These are phyloP conservation scores for Chironex yamaguchii DNA, from an alignment of 30 jellyfish, hydroid and myxozoan genomes.

Conservation along the genomic window DNA sequence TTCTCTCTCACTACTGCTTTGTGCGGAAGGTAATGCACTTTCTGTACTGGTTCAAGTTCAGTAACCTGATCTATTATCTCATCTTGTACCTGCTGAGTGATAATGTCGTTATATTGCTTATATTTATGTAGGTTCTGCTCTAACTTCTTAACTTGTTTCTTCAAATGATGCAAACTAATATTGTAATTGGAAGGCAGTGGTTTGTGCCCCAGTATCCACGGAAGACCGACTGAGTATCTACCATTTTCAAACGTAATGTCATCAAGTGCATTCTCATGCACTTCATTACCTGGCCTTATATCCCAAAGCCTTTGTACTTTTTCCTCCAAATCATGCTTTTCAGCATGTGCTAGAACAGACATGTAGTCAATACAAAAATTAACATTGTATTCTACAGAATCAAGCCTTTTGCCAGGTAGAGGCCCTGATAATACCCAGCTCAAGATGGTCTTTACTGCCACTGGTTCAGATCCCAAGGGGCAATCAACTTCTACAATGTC, in stretches of 20 bases:
- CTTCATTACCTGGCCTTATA: slow-evolving; percentile 20
- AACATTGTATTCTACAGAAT: neutral
- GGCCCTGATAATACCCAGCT: slow-evolving; percentile 66
- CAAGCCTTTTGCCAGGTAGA: slow-evolving; percentile 35
- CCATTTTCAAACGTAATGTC: slow-evolving; percentile 29
- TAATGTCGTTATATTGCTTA: slow-evolving; percentile 31
- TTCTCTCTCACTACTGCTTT: slow-evolving; percentile 35
- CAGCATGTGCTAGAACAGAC: too few relatives aligned
- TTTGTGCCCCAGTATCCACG: slow-evolving; percentile 66
- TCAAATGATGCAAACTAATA: slow-evolving; percentile 5
- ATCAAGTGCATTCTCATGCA: slow-evolving; percentile 40
- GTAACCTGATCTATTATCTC: slow-evolving; percentile 41
- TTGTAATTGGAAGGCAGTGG: slow-evolving; percentile 59
- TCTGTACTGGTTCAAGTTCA: slow-evolving; percentile 29
- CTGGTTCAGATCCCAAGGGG: slow-evolving; percentile 53
- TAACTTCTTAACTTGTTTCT: slow-evolving; percentile 48
- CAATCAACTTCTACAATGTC: slow-evolving; percentile 17
- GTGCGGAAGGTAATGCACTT: slow-evolving; percentile 41
- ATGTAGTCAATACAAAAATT: neutral
- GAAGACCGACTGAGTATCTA: slow-evolving; percentile 56
- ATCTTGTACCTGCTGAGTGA: slow-evolving; percentile 9
- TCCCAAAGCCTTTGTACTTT: slow-evolving; percentile 5
- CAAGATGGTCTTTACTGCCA: slow-evolving; percentile 26
- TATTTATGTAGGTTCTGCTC: slow-evolving; percentile 24
- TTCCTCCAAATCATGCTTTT: too few relatives aligned